Base-by-base conservation (phyloP, 1,140 invertebrate species). In the Vanessa tameamea region DNA sequence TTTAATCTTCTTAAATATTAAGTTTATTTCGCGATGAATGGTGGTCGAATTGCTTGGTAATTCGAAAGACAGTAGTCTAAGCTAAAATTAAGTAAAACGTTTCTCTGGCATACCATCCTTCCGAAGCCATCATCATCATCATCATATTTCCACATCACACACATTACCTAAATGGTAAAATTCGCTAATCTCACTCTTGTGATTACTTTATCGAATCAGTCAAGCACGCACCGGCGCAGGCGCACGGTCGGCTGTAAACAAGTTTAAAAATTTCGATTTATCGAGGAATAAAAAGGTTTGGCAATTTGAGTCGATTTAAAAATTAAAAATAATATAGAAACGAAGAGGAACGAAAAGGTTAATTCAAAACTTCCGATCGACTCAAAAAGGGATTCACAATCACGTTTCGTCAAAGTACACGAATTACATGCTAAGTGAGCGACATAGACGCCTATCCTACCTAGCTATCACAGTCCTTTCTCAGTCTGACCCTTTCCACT, bases 391-490 rank as follows among this genome's bases (percentile, higher is more conserved):
- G 80, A 80, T 79, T 73, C 79, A 79, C 83, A 78, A 83, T 81
- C 83, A 83, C 79, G 75, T 85, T 81, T 81, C 82, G 81, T 76
- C 78, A 82, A 74, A 79, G 77, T 73, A 88, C 82, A 86, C 84
- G 76, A 82, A 87, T 89, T 86, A 87, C 86, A 89, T 85, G 86
- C 91, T 92, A 92, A 91, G 81, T 91, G 91, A 91, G 91, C 86
- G 89, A 90, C 80, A 83, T 85, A 87, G 82, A 89, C 86, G 87
- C 84, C 86, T 91, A 90, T 89, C 87, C 86, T 91, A 92, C 75
- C 87, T 90, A 88, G 82, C 88, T 92, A 92, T 92, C 91, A 92
- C 91, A 92, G 91, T 92, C 91, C 91, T 88, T 86, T 91, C 91
- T 92, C 91, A 92, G 91, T 92, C 91, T 91, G 89, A 91, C 84